Evolutionary conservation across 92 coral and sea anemone species (phyloP).

Genomic region (Micromussa lordhowensis): DNA sequence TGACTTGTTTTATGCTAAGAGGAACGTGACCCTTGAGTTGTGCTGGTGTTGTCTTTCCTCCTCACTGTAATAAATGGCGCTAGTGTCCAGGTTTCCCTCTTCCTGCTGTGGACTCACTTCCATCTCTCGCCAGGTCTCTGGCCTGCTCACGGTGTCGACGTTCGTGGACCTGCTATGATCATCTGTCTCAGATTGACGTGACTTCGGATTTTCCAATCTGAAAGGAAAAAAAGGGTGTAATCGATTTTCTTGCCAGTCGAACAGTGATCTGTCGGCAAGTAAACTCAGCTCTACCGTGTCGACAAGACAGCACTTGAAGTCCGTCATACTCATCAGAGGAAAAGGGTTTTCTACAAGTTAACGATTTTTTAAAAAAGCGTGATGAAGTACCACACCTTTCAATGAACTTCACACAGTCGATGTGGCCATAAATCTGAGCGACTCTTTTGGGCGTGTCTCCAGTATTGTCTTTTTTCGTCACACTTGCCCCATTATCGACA

Average conservation of each 20-base stretch:
- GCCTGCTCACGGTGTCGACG: conserved; percentile 4
- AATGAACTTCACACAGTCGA: conserved; percentile 57
- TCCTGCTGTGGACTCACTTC: not conserved
- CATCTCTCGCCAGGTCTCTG: not conserved
- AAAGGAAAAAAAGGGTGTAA: not conserved
- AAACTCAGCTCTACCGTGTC: not conserved
- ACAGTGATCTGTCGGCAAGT: not conserved
- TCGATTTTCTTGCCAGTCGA: not conserved
- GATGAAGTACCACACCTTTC: conserved; percentile 55
- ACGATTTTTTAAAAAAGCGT: not conserved
- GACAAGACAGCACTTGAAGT: not conserved
- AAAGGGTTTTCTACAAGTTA: too few relatives aligned
- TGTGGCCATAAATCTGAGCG: conserved; percentile 79
- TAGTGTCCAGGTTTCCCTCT: not conserved
- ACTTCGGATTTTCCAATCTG: conserved; percentile 12
- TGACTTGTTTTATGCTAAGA: conserved; percentile 21
- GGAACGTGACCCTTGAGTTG: conserved; percentile 32
- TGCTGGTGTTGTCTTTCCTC: not conserved
- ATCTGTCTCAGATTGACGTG: not conserved
- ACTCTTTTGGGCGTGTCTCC: conserved; percentile 91
- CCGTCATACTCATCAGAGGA: not conserved
- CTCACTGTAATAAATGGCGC: not conserved
- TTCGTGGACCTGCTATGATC: conserved; percentile 4
- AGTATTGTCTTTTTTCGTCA: conserved; percentile 77
- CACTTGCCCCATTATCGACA: conserved; percentile 69